Conservation (phyloP, 2,888 invertebrate species). For the Cryptops parisi region DNA sequence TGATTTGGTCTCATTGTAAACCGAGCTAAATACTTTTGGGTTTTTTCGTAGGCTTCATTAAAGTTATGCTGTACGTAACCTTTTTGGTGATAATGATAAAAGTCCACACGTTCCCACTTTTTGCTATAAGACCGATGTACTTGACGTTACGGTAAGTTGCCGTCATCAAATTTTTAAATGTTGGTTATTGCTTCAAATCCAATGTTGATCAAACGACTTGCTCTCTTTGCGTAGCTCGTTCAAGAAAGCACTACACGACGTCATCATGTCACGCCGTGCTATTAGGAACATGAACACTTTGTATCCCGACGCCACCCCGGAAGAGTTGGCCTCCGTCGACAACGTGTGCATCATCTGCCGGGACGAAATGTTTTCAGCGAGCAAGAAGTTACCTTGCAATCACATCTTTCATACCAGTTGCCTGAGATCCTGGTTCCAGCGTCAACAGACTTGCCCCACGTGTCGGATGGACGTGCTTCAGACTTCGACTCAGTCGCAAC, state of each 20-base stretch:
- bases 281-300: conserved; percentile 97
- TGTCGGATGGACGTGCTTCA: conserved; percentile 76
- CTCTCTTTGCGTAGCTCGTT: conserved; percentile 52
- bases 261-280: conserved; percentile 87
- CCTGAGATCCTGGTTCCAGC: conserved; percentile 96
- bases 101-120: conserved; percentile 92
- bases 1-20: no score
- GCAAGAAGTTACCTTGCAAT: conserved; percentile 96
- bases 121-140: conserved; percentile 98
- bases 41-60: conserved; percentile 40
- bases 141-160: conserved; percentile 71
- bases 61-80: conserved; percentile 67
- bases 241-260: conserved; percentile 94
- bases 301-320: conserved; percentile 89
- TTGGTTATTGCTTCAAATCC: neutral
- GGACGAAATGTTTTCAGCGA: conserved; percentile 62
- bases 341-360: conserved; percentile 99
- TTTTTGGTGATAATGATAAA: conserved; percentile 94
- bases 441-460: conserved; percentile 99
- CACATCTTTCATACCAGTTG: conserved; percentile 99
- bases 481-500: conserved; percentile 31
- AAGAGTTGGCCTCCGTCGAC: conserved; percentile 80
- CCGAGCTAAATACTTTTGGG: neutral
- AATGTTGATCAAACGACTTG: neutral
- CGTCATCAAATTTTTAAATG: neutral